Evolutionary conservation across 2,888 invertebrate genomes (phyloP).

Genomic region (Eilema griseolum): DNA sequence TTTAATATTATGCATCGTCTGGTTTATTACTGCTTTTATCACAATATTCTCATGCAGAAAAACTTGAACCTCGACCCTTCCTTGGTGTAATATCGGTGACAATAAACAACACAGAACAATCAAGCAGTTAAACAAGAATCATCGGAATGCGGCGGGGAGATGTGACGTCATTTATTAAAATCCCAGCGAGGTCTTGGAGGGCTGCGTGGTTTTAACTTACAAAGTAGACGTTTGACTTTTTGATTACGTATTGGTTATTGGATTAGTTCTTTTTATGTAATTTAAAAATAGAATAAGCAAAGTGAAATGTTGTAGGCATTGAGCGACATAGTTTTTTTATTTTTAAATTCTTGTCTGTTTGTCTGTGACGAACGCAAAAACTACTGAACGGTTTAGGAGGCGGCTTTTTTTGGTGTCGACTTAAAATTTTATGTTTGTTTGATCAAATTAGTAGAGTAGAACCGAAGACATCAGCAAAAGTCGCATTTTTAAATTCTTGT

Average conservation of each 20-base stretch:
- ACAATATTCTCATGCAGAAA: conserved; percentile 11
- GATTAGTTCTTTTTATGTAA: not conserved
- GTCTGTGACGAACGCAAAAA: too few relatives aligned
- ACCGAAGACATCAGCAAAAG: too few relatives aligned
- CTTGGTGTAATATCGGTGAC: conserved; percentile 73
- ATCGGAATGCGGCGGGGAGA: conserved; percentile 69
- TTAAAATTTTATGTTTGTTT: too few relatives aligned
- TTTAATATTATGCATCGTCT: not conserved
- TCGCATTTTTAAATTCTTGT: too few relatives aligned
- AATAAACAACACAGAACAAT: conserved; percentile 82
- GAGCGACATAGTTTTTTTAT: too few relatives aligned
- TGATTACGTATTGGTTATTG: not conserved
- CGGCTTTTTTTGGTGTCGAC: too few relatives aligned
- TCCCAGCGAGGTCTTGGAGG: conserved; percentile 43
- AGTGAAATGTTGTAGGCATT: too few relatives aligned
- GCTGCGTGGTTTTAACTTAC: conserved; percentile 41
- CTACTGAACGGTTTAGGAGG: too few relatives aligned
- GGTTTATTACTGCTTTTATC: not conserved
- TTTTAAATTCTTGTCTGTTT: too few relatives aligned
- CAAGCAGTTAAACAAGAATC: conserved; percentile 82
- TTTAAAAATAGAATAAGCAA: not conserved
- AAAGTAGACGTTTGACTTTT: conserved; percentile 28
- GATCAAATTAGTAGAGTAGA: too few relatives aligned
- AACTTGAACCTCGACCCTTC: conserved; percentile 41
- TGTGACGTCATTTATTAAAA: conserved; percentile 80